Base-by-base conservation (phyloP, 2,888 invertebrate species). In the Chaetogeoica ovagalla region DNA sequence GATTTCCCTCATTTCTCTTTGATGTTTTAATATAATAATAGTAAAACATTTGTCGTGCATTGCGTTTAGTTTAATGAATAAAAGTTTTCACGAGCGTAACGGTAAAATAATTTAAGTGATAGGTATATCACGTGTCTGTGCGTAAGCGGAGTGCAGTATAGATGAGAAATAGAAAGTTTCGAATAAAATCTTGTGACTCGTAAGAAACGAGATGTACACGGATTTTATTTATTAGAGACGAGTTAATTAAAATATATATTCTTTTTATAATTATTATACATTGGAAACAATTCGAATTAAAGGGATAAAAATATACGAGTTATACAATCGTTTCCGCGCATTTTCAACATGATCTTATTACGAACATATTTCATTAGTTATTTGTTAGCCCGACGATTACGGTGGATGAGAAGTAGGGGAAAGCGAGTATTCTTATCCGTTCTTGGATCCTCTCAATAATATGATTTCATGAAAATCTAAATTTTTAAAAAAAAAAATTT, bases 121-220 rank as follows among this genome's bases (percentile, higher is more conserved):
- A 9, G 48, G 13, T 13, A 13, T 48, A 48, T 15, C 60, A 17
- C 15, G 37, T 52, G 63, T 73, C 65, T 63, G 37, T 21, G 30
- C 21, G 63, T 37, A 17, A 74, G 37, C 37, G 9, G 21, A 55
- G 21, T 37, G 52, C 0, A 63, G 11, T 30, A 30, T 30, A 30
- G 30, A n/a, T n/a, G n/a, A 55, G 48, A 74, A 63, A n/a, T 55
- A 74, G 52, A 65, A 74, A 65, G 74, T 65, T 74, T 65, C 55
- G n/a, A n/a, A 74, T 19, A 55, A 65, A 65, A 74, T 55, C 63
- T 74, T 65, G 37, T 37, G 63, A 65, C 63, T 30, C 9, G 62
- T 62, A n/a, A n/a, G 23, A 73, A 55, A n/a, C 48, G 48, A 37
- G 23, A 43, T 21, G 63, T 21, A 39, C 62, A 37, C 7, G 21